These are phyloP conservation scores for Chydorus sphaericus DNA, from an alignment of 2,888 invertebrate genomes.

Conservation along the genomic window DNA sequence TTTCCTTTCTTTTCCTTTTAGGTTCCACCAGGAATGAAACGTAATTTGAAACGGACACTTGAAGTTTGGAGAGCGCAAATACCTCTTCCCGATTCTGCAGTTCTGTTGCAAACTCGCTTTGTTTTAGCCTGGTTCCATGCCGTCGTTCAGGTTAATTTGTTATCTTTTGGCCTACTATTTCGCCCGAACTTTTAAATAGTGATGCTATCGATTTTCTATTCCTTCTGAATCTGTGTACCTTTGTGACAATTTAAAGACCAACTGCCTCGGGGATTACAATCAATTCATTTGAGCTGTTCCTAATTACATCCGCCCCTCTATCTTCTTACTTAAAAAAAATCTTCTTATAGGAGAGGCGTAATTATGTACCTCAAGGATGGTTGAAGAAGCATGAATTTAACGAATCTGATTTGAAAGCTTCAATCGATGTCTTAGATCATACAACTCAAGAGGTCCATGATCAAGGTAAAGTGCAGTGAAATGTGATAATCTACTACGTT, in stretches of 20 bases:
- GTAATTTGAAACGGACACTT: conserved; percentile 59
- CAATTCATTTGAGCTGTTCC: background rate
- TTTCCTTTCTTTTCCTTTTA: conserved; percentile 22
- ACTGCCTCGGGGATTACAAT: background rate
- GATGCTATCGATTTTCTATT: no score
- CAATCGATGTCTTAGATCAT: conserved; percentile 45
- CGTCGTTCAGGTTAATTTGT: conserved; percentile 39
- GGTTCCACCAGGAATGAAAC: conserved; percentile 74
- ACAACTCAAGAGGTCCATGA: conserved; percentile 25
- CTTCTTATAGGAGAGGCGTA: conserved; percentile 60
- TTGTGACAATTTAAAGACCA: no score
- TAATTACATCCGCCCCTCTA: background rate
- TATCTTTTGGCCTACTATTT: background rate
- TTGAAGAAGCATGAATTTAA: conserved; percentile 78
- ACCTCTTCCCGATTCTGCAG: conserved; percentile 17
- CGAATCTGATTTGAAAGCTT: conserved; percentile 61
- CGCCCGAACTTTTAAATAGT: background rate
- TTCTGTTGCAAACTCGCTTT: conserved; percentile 41
- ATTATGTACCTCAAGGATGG: conserved; percentile 87
- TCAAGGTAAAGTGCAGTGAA: conserved; percentile 8
- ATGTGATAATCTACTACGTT: background rate
- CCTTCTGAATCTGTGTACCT: no score
- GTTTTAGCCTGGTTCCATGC: conserved; percentile 79
- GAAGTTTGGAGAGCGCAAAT: conserved; percentile 32
- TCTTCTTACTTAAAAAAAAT: conserved; percentile 42